These are phyloP conservation scores for Pseudococcus jackbeardsleyi DNA, from an alignment of 2,888 invertebrate species.

Conservation along the genomic window DNA sequence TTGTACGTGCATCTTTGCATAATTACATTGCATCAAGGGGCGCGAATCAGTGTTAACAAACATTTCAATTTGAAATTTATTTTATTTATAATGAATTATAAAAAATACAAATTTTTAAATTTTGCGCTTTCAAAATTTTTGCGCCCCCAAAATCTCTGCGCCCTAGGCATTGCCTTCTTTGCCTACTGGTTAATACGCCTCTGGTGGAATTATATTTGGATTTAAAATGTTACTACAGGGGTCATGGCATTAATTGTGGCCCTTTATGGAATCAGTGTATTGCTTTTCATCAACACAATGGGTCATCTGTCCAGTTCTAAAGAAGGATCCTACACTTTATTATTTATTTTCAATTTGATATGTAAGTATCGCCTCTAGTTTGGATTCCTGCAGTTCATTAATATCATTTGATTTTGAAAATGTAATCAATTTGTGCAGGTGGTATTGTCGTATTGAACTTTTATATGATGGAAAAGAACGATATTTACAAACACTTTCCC, in stretches of 20 bases:
- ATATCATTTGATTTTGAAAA: background rate
- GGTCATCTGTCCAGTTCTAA: background rate
- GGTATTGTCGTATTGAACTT: background rate
- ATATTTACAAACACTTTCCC: background rate
- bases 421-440: constrained; percentile 3
- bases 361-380: background rate
- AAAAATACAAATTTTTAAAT: too few species aligned
- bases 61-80: too few species aligned
- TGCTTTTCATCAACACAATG: background rate
- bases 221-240: background rate
- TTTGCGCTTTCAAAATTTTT: too few species aligned
- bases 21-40: too few species aligned
- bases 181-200: too few species aligned
- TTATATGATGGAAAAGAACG: background rate
- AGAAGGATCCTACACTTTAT: background rate
- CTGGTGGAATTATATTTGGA: background rate
- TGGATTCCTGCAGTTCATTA: background rate
- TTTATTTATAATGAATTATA: too few species aligned
- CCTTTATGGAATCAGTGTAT: background rate
- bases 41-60: too few species aligned
- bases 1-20: too few species aligned
- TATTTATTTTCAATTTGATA: constrained; percentile 45
- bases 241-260: background rate
- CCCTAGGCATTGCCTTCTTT: too few species aligned
- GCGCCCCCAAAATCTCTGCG: too few species aligned